These are phyloP conservation scores for Platycheirus rosarum DNA, from an alignment of 2,888 invertebrate species.

Conservation along the genomic window DNA sequence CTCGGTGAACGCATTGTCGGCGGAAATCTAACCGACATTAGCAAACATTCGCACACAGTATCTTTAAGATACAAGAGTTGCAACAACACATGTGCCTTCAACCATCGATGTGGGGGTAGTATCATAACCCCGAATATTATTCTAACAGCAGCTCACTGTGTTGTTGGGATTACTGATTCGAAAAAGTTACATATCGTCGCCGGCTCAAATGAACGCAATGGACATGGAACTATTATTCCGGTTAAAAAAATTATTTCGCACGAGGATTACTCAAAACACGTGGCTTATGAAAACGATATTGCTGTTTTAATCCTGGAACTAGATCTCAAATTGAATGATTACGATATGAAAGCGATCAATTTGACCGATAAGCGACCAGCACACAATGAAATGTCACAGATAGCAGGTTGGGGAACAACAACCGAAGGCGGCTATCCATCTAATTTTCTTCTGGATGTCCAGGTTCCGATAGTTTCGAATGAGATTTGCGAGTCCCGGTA, in stretches of 20 bases:
- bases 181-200: conserved; percentile 82
- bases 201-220: conserved; percentile 83
- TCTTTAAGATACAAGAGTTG: conserved; percentile 77
- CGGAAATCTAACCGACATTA: conserved; percentile 76
- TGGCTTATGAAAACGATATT: conserved; percentile 84
- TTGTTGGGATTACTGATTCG: conserved; percentile 63
- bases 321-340: conserved; percentile 77
- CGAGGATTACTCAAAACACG: conserved; percentile 81
- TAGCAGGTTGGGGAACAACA: conserved; percentile 79
- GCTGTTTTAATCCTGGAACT: conserved; percentile 81
- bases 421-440: conserved; percentile 74
- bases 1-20: conserved; percentile 78
- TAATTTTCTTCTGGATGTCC: conserved; percentile 76
- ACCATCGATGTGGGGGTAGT: conserved; percentile 79
- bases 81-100: conserved; percentile 56
- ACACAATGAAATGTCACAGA: conserved; percentile 74
- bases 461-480: conserved; percentile 77
- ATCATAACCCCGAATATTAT: conserved; percentile 73
- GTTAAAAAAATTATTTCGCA: conserved; percentile 83
- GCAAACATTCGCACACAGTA: conserved; percentile 77
- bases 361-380: conserved; percentile 73
- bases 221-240: conserved; percentile 83
- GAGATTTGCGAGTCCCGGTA: conserved; percentile 76
- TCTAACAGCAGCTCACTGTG: conserved; percentile 80
- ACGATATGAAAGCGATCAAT: conserved; percentile 77